Evolutionary conservation across 2,797 vertebrate species (phyloP).

Genomic region (Prionace glauca): DNA sequence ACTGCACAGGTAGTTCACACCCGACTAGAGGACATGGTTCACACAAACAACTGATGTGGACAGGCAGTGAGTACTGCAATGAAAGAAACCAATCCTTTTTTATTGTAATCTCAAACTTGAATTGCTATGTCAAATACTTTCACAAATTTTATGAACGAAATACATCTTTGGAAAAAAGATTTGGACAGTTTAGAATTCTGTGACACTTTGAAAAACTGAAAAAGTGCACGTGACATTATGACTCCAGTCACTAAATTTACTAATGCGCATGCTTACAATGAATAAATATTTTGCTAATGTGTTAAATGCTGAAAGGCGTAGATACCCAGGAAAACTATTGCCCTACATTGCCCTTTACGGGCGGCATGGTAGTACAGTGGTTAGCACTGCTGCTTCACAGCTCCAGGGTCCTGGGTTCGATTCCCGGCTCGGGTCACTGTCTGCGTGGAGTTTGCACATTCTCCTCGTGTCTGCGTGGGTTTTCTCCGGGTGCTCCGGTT

Average conservation of each 20-base stretch:
- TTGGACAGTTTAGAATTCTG: neutral
- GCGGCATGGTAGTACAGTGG: too few relatives aligned
- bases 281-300: slow-evolving; percentile 25
- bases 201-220: neutral
- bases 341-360: too few relatives aligned
- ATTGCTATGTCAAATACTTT: neutral
- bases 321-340: neutral
- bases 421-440: too few relatives aligned
- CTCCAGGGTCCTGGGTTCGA: too few relatives aligned
- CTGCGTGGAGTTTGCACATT: too few relatives aligned
- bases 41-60: neutral
- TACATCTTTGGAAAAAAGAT: neutral
- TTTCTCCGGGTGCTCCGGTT: too few relatives aligned
- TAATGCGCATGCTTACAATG: neutral
- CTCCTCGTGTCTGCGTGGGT: too few relatives aligned
- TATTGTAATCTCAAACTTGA: neutral
- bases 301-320: neutral
- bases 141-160: neutral
- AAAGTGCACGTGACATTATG: neutral
- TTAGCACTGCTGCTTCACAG: too few relatives aligned
- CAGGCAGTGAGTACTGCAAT: too few relatives aligned
- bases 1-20: neutral
- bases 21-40: neutral
- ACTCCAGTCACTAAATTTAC: neutral
- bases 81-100: neutral